These are phyloP conservation scores for Sorex fumeus DNA, from an alignment of 2,113 vertebrate genomes.

Conservation along the genomic window DNA sequence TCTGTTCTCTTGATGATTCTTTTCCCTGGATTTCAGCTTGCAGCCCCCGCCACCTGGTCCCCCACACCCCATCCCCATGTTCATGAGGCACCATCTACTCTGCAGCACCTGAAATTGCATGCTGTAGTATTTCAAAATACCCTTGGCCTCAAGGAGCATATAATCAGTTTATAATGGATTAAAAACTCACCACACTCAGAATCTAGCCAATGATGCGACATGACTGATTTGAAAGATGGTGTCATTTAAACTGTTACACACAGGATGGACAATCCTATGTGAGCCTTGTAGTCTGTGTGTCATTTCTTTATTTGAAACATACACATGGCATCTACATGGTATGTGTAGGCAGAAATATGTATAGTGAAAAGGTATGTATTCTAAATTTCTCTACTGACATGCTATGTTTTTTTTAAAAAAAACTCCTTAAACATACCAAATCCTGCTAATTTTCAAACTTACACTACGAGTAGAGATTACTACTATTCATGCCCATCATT, in stretches of 20 bases:
- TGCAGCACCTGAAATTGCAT: background rate
- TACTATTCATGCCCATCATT: background rate
- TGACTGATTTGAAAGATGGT: constrained; percentile 1
- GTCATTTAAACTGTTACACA: background rate
- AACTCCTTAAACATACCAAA: constrained; percentile 22
- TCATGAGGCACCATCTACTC: constrained; percentile 71
- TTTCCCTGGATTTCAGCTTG: constrained; percentile 67
- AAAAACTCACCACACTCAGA: constrained; percentile 37
- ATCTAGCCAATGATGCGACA: constrained; percentile 14
- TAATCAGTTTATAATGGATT: constrained; percentile 68
- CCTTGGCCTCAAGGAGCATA: constrained; percentile 37
- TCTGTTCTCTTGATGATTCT: constrained; percentile 56
- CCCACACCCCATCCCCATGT: background rate
- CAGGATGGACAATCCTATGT: background rate
- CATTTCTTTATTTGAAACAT: constrained; percentile 50
- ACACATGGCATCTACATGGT: background rate
- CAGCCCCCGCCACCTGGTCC: background rate
- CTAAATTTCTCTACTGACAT: constrained; percentile 46
- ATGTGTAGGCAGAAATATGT: constrained; percentile 30
- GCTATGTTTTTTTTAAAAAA: background rate
- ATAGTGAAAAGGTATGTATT: constrained; percentile 17
- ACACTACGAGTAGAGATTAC: background rate
- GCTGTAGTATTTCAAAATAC: constrained; percentile 34
- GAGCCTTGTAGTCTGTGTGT: background rate
- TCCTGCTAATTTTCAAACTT: background rate